phyloP scores from a whole-genome alignment of 2,113 vertebrate genomes.

The Stegastes partitus region DNA sequence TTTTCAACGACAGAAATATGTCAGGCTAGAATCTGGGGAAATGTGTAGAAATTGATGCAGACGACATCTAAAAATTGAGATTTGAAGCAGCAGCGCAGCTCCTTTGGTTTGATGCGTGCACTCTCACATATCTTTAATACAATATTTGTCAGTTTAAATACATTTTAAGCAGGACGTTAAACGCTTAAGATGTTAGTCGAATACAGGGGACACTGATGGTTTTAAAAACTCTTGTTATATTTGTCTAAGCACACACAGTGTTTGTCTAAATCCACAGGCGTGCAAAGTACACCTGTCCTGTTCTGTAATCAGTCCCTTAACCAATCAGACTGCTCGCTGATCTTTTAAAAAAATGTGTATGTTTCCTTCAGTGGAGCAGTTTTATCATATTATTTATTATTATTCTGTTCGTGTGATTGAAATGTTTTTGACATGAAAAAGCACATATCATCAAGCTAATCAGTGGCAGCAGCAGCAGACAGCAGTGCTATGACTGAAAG shows the following conservation, averaged over 20 bases:
- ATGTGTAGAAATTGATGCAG: background rate
- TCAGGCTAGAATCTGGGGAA: no score
- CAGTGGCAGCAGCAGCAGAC: slow-evolving; percentile 12
- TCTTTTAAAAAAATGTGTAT: background rate
- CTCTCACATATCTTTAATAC: no score
- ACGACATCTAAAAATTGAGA: no score
- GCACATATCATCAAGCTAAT: slow-evolving; percentile 44
- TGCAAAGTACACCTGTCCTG: no score
- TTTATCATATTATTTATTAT: slow-evolving; percentile 57
- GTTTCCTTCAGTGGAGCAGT: background rate
- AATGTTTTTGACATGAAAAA: slow-evolving; percentile 15
- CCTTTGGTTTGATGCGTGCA: background rate
- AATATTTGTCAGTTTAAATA: no score
- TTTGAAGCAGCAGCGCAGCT: no score
- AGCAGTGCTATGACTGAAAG: slow-evolving; percentile 11
- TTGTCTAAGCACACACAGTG: background rate
- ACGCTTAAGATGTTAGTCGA: background rate
- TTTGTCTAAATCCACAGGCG: background rate
- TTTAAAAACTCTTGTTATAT: background rate
- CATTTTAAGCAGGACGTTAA: background rate
- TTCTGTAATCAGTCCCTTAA: background rate
- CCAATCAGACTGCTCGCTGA: slow-evolving; percentile 12
- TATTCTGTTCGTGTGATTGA: background rate
- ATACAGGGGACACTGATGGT: background rate
- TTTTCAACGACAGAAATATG: no score